phyloP scores from a whole-genome alignment of 2,113 vertebrate species.

The Etheostoma cragini region DNA sequence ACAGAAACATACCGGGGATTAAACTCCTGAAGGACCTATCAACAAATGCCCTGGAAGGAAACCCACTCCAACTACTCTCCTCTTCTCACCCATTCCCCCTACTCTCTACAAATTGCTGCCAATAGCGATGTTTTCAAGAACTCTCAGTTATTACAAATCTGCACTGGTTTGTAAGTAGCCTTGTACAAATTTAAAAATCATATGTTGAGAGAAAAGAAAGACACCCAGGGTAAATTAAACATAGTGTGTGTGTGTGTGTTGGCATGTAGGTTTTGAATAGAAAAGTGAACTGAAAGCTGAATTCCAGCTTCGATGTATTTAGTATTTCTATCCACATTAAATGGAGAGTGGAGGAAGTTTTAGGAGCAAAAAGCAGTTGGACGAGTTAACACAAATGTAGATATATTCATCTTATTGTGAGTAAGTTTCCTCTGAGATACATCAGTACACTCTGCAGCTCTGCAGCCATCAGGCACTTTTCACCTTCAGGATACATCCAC shows the following conservation, averaged over 20 bases:
- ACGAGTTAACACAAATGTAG: background rate
- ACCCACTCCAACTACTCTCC: background rate
- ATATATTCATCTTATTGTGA: background rate
- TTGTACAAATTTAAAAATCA: background rate
- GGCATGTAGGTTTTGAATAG: background rate
- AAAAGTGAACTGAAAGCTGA: no score
- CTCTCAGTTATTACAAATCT: background rate
- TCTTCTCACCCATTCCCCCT: background rate
- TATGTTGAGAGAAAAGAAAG: background rate
- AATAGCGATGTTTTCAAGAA: background rate
- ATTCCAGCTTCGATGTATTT: background rate
- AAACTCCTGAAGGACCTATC: background rate
- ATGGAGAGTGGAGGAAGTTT: background rate
- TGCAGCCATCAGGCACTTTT: no score
- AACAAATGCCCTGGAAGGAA: background rate
- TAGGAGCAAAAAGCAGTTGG: background rate
- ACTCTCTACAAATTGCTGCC: background rate
- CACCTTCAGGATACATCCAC: no score
- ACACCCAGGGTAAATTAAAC: background rate
- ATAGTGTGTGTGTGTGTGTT: background rate
- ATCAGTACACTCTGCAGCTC: background rate
- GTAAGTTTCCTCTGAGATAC: background rate
- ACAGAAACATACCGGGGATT: background rate
- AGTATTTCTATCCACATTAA: background rate
- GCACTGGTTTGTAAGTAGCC: background rate